Base-by-base conservation (phyloP, 2,113 vertebrate genomes). In the Cyprinodon brontotheroides region DNA sequence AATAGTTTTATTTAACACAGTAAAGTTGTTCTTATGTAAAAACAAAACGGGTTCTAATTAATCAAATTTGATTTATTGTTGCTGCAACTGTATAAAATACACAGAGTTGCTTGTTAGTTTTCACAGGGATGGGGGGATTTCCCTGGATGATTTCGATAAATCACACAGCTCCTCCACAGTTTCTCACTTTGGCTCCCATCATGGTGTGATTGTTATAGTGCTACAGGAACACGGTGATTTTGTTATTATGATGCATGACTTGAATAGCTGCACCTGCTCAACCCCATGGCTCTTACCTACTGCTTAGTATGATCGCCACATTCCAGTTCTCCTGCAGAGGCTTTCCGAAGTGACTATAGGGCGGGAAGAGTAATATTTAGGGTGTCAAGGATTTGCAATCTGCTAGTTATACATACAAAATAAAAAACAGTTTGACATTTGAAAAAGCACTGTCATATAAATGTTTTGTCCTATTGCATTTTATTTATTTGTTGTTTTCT, bases 221-320 rank as follows among this genome's bases (percentile, higher is more conserved):
- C 78, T 59, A 75, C 17, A 15, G 75, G 76, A 83, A 60, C 75
- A 38, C 62, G 22, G 75, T 14, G 20, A 57, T 57, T 69, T 73
- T 57, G 67, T 80, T 80, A 72, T 81, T 47, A 60, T 66, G 78
- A 82, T 82, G 68, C 75, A 61, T 68, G 63, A 85, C 64, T 88
- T 45, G 70, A 78, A 40, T 78, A 69, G 62, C 74, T 75, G 77
- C 84, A 84, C 70, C 71, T 79, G 81, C 79, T 72, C 43, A 3
- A 50, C 70, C 83, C 72, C 20, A 2, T 11, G 11, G 77, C 81
- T 77, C 83, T 77, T 78, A 88, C 75, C 79, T 86, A 78, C 73
- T 88, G 61, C 83, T 91, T 80, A 48, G 66, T 77, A 90, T 82
- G 77, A 72, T 64, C 50, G 70, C 81, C 83, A 84, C 85, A 89